Conservation (phyloP, 2,113 vertebrate genomes). For the Euleptes europaea region DNA sequence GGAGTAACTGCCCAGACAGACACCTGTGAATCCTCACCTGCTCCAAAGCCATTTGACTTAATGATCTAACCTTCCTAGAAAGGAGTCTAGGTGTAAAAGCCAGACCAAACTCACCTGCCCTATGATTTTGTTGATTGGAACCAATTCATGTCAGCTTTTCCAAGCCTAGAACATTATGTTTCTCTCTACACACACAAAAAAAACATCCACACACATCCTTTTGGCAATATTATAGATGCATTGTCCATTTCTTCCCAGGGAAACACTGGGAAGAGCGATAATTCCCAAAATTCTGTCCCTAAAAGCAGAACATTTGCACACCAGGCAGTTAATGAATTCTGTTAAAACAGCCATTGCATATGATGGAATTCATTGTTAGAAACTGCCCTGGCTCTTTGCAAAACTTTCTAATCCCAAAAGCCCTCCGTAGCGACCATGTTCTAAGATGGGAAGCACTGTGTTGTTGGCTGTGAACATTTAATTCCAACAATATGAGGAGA, state of each 20-base stretch:
- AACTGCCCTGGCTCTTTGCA: not conserved
- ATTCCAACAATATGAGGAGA: not conserved
- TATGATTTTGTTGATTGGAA: not conserved
- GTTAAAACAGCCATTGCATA: not conserved
- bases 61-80: fast-evolving
- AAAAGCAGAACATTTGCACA: fast-evolving
- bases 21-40: fast-evolving
- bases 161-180: not conserved
- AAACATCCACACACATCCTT: fast-evolving
- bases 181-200: not conserved
- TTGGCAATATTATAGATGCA: not conserved
- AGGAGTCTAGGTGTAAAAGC: not conserved
- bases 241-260: not conserved
- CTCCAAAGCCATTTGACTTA: constrained; percentile 8
- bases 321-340: not conserved
- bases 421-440: fast-evolving
- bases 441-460: not conserved
- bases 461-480: not conserved
- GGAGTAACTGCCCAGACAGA: not conserved
- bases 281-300: not conserved
- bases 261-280: not conserved
- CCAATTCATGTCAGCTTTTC: not conserved
- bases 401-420: not conserved
- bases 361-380: not conserved
- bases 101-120: not conserved